phyloP scores from a whole-genome alignment of 2,888 invertebrate species.

The Watsonalla cultraria region DNA sequence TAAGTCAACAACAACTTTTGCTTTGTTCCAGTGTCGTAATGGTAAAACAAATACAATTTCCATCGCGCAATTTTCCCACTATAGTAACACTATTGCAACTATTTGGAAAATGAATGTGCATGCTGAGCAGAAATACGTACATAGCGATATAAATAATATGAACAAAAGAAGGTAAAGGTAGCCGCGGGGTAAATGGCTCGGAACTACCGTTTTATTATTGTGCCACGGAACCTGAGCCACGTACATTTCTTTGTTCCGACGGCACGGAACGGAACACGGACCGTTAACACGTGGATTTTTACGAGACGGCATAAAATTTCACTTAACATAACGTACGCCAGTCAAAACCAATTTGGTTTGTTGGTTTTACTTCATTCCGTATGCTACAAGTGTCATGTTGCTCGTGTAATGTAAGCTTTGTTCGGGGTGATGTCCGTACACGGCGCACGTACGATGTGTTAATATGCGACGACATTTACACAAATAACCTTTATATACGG shows the following conservation, averaged over 20 bases:
- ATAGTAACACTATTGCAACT: constrained; percentile 2
- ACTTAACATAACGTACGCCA: constrained; percentile 48
- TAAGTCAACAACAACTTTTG: background rate
- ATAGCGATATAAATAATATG: constrained; percentile 19
- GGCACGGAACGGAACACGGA: constrained; percentile 10
- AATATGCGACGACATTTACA: background rate
- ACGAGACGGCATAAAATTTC: constrained; percentile 61
- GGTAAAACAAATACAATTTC: background rate
- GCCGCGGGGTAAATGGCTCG: constrained; percentile 44
- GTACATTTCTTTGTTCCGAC: constrained; percentile 12
- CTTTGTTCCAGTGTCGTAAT: too few species aligned
- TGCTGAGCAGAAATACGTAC: background rate
- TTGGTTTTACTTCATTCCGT: constrained; percentile 51
- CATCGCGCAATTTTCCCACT: background rate
- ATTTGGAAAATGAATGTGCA: constrained; percentile 4
- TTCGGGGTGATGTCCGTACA: constrained; percentile 32
- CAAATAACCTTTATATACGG: background rate
- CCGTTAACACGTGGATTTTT: constrained; percentile 48
- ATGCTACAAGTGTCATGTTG: constrained; percentile 41
- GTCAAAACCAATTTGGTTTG: constrained; percentile 45
- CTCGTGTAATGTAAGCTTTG: constrained; percentile 41
- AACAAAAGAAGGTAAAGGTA: constrained; percentile 30
- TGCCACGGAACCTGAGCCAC: constrained; percentile 12
- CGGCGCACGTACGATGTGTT: background rate
- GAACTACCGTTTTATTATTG: constrained; percentile 41